A percentile compares a stretch with the other conserved stretches of the same genome.
These are phyloP conservation scores for Neogobius melanostomus DNA, from an alignment of 2,113 vertebrate genomes.

Conservation along the genomic window DNA sequence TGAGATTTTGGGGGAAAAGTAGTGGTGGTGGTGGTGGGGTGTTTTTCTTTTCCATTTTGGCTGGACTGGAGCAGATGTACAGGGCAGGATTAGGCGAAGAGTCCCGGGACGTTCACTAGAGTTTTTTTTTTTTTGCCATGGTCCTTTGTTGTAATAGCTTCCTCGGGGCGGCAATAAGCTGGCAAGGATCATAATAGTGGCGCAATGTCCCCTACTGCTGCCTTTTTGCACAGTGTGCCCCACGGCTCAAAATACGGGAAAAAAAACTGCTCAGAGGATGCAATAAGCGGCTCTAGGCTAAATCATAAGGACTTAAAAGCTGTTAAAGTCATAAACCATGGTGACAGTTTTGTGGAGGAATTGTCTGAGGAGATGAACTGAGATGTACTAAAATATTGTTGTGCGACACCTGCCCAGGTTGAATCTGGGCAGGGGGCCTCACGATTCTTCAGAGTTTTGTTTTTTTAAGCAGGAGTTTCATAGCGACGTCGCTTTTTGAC, in stretches of 20 bases:
- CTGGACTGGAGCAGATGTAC: conserved; percentile 86
- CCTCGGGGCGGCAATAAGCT: conserved; percentile 81
- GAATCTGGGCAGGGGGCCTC: no score
- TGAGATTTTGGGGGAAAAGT: conserved; percentile 12
- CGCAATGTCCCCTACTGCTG: conserved; percentile 2
- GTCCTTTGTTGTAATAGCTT: conserved; percentile 82
- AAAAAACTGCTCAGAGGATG: conserved; percentile 79
- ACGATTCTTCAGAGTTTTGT: no score
- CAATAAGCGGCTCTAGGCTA: conserved; percentile 75
- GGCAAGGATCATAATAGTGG: conserved; percentile 79
- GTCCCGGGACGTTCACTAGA: conserved; percentile 76
- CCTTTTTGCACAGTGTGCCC: conserved; percentile 14
- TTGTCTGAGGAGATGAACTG: no score
- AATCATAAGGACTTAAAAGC: no score
- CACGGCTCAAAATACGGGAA: no score
- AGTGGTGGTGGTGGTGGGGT: conserved; percentile 44
- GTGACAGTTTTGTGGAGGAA: no score
- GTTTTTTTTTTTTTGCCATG: conserved; percentile 62
- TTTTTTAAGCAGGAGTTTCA: no score
- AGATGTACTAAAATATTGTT: no score
- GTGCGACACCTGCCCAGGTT: no score
- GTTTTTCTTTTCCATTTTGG: conserved; percentile 80
- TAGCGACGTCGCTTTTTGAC: no score
- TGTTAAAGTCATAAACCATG: no score
- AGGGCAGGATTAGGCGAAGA: conserved; percentile 90